Evolutionary conservation across 1,140 invertebrate species (phyloP), one percentile per base, ranked within the genome.

Genomic region (Drosophila yakuba): DNA sequence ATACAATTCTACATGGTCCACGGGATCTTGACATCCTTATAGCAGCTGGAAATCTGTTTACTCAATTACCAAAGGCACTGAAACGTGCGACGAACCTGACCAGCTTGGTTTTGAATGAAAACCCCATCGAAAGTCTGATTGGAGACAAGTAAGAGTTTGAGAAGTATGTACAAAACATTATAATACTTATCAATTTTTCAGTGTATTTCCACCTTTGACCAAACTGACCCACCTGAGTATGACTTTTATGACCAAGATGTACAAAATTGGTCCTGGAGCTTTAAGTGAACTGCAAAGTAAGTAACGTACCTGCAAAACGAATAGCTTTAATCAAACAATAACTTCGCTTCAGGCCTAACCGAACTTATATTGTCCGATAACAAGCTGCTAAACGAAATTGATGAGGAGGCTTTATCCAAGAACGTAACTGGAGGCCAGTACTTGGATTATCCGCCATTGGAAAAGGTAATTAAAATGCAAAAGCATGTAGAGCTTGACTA

Each of bases 1-100:
- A 94, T 2, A 93, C 94, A 60, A 93, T 96, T 35, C 93, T 97
- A 2, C 95, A 96, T 85, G 94, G 95, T 0, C 95, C 95, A 0
- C 93, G 93, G 4, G 92, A 94, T 60, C 90, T 97, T 15, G 93
- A 94, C 63, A 93, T 92, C n/a, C 84, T 97, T 20, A 93, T 96
- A 82, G 83, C 97, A 32, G 94, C 94, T n/a, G 94, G 94, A 60
- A 97, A 97, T 92, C 67, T 93, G 7, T 94, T 97, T 7, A 88
- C 80, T 0, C 80, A 91, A 12, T 80, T 96, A 1, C 96, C 96
- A 0, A 81, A 92, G 4, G 93, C 94, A n/a, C 79, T 97, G 2
- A 92, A 93, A 3, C 93, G 95, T 50, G 94, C 94, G 0, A 93
- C 93, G 41, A 93, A 93, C 28, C 89, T 97, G 38, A 90, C 95